phyloP scores from a whole-genome alignment of 2,113 vertebrate genomes.

The Xenopus laevis region DNA sequence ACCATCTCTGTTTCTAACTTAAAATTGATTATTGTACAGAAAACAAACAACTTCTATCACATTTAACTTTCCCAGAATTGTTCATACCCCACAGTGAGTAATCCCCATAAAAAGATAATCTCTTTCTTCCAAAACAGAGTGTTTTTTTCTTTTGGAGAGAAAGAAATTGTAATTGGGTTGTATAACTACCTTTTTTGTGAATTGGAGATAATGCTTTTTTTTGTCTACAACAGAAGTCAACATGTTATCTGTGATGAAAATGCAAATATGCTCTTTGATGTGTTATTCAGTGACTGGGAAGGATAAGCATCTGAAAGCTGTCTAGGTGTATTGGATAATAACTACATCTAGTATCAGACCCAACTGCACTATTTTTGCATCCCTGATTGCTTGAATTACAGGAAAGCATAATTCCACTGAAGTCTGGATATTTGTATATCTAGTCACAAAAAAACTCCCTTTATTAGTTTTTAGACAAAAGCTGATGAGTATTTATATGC shows the following conservation, averaged over 20 bases:
- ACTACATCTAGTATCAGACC: conserved; percentile 48
- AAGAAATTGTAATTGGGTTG: background rate
- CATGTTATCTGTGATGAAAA: conserved; percentile 69
- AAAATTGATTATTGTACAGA: no score
- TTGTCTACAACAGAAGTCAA: conserved; percentile 65
- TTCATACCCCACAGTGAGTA: no score
- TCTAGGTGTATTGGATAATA: conserved; percentile 53
- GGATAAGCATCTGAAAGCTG: conserved; percentile 63
- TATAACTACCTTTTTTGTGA: background rate
- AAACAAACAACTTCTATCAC: no score
- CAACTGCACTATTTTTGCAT: conserved; percentile 3
- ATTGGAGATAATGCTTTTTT: conserved; percentile 4
- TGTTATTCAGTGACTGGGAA: conserved; percentile 67
- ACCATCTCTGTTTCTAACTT: no score
- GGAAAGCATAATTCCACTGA: no score
- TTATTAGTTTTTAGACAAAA: no score
- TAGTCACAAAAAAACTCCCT: no score
- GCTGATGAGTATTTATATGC: no score
- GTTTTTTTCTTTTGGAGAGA: background rate
- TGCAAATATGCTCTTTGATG: conserved; percentile 73
- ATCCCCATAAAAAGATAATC: no score
- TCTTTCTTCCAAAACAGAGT: background rate
- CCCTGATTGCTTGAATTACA: conserved; percentile 35
- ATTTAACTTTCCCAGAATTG: no score
- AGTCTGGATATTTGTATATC: no score